Conservation (phyloP, 2,113 vertebrate genomes). For the Oenanthe oenanthe region DNA sequence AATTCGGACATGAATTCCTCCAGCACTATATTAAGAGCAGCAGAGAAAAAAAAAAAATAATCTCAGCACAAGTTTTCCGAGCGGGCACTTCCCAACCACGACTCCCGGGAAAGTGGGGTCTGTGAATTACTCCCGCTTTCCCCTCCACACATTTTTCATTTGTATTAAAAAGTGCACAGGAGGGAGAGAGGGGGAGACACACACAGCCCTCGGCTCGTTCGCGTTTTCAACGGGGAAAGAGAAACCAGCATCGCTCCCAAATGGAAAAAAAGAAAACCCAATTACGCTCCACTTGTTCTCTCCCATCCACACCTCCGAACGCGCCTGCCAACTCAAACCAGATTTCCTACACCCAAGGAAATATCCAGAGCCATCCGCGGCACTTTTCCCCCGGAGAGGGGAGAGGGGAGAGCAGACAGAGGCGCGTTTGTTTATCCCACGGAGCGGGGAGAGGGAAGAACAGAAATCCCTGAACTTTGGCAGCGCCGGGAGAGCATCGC, state of each 20-base stretch:
- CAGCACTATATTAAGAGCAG: constrained; percentile 28
- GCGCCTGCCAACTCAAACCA: constrained; percentile 34
- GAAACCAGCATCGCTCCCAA: background rate
- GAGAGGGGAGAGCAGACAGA: constrained; percentile 1
- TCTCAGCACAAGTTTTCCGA: background rate
- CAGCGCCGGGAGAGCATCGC: background rate
- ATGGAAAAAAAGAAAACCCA: background rate
- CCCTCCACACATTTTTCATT: background rate
- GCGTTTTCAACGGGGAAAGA: background rate
- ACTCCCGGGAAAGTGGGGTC: background rate
- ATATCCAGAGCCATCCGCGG: background rate
- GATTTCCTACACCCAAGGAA: constrained; percentile 12
- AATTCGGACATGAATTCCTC: constrained; percentile 35
- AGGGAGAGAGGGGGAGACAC: background rate
- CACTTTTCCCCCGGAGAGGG: background rate
- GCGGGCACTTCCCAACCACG: background rate
- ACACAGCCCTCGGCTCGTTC: background rate
- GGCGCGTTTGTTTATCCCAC: constrained; percentile 15
- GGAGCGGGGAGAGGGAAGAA: background rate
- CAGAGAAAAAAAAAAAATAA: background rate
- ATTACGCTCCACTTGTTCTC: constrained; percentile 47
- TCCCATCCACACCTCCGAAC: background rate
- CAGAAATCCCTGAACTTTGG: background rate
- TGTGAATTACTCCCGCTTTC: background rate
- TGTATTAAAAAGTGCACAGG: background rate